A percentile compares a stretch with the other conserved stretches of the same genome.
phyloP scores from a whole-genome alignment of 2,888 invertebrate species.

The Deilephila elpenor region DNA sequence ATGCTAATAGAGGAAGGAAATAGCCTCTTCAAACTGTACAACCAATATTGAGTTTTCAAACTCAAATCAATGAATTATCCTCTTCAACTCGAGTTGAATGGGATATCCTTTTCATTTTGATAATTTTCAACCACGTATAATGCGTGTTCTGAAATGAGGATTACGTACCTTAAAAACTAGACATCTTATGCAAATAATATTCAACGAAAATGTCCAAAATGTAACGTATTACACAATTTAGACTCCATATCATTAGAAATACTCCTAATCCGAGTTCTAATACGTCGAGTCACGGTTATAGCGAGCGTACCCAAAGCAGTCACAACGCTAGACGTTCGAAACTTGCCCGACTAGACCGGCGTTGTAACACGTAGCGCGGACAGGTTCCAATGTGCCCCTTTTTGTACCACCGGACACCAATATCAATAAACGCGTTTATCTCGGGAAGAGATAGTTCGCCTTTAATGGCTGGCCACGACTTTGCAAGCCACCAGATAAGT shows the following conservation, averaged over 20 bases:
- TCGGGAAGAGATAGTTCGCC: conserved; percentile 60
- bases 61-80: background rate
- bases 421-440: conserved; percentile 71
- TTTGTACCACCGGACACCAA: conserved; percentile 61
- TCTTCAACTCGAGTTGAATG: background rate
- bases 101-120: background rate
- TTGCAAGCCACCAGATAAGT: conserved; percentile 11
- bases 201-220: no score
- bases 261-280: background rate
- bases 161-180: background rate
- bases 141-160: background rate
- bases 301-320: background rate
- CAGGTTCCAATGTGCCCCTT: conserved; percentile 62
- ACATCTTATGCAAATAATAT: background rate
- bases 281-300: background rate
- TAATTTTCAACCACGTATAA: background rate
- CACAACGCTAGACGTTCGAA: conserved; percentile 42
- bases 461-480: conserved; percentile 52
- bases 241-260: background rate
- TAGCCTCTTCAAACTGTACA: background rate
- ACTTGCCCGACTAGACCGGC: conserved; percentile 64
- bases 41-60: background rate
- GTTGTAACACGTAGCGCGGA: conserved; percentile 64
- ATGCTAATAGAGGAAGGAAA: background rate
- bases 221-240: no score